Evolutionary conservation across 2,113 vertebrate species (phyloP).

Genomic region (Tachuris rubrigastra): DNA sequence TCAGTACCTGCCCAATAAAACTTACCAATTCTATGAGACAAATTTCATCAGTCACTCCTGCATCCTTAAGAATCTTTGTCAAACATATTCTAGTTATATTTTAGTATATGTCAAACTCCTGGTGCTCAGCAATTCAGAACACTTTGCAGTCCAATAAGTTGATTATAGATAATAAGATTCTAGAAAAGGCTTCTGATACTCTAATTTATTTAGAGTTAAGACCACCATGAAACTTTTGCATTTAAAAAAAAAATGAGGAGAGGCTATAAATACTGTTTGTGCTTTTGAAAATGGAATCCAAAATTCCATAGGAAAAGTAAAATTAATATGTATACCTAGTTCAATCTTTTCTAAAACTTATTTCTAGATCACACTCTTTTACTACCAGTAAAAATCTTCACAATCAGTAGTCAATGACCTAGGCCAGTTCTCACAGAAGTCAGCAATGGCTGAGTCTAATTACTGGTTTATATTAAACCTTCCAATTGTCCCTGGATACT

Average conservation of each 20-base stretch:
- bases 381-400: background rate
- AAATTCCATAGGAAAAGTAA: background rate
- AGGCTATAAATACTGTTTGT: background rate
- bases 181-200: background rate
- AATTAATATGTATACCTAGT: background rate
- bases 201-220: background rate
- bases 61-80: background rate
- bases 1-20: background rate
- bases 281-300: background rate
- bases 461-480: background rate
- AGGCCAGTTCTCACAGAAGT: background rate
- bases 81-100: background rate
- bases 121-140: background rate
- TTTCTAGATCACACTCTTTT: background rate
- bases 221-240: background rate
- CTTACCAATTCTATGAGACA: background rate
- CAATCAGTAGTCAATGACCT: background rate
- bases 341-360: background rate
- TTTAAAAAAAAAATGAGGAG: background rate
- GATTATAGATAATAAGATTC: background rate
- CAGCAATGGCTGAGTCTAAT: background rate
- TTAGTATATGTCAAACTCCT: background rate
- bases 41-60: background rate
- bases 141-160: background rate
- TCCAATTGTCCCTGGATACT: background rate